Percentiles rank a stretch among this genome's conserved stretches.
Conservation (phyloP, 1,140 invertebrate species). For the Protaetia brevitarsis region DNA sequence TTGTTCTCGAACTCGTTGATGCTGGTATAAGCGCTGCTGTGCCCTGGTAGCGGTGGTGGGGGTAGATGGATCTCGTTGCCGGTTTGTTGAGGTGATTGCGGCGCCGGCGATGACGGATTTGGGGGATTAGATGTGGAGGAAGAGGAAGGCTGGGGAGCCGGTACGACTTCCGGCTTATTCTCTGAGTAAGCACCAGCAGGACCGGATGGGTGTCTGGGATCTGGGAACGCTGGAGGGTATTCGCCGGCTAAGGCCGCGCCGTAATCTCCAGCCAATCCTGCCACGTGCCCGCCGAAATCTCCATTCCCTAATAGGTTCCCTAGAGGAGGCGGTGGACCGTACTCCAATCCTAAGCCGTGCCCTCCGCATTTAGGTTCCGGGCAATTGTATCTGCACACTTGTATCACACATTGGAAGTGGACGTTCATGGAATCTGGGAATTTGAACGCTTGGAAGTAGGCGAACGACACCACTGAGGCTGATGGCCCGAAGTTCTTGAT, state of each 20-base stretch:
- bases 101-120: slow-evolving; percentile 62
- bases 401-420: slow-evolving; percentile 95
- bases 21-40: slow-evolving; percentile 71
- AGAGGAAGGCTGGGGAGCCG: slow-evolving; percentile 67
- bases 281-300: slow-evolving; percentile 66
- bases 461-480: slow-evolving; percentile 89
- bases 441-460: slow-evolving; percentile 95
- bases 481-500: slow-evolving; percentile 94
- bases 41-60: slow-evolving; percentile 75
- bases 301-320: slow-evolving; percentile 55
- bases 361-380: slow-evolving; percentile 85
- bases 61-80: slow-evolving; percentile 67
- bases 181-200: slow-evolving; percentile 78
- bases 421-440: slow-evolving; percentile 97
- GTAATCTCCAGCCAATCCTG: slow-evolving; percentile 65
- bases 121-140: slow-evolving; percentile 64
- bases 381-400: slow-evolving; percentile 90
- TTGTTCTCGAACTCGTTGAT: slow-evolving; percentile 76
- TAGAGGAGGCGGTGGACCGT: slow-evolving; percentile 63
- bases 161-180: slow-evolving; percentile 73
- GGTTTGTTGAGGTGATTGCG: slow-evolving; percentile 48
- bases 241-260: slow-evolving; percentile 64
- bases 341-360: slow-evolving; percentile 57
- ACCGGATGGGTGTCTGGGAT: slow-evolving; percentile 77
- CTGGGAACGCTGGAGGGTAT: slow-evolving; percentile 74